Evolutionary conservation across 2,888 invertebrate genomes (phyloP).

Genomic region (Epinotia bilunana): DNA sequence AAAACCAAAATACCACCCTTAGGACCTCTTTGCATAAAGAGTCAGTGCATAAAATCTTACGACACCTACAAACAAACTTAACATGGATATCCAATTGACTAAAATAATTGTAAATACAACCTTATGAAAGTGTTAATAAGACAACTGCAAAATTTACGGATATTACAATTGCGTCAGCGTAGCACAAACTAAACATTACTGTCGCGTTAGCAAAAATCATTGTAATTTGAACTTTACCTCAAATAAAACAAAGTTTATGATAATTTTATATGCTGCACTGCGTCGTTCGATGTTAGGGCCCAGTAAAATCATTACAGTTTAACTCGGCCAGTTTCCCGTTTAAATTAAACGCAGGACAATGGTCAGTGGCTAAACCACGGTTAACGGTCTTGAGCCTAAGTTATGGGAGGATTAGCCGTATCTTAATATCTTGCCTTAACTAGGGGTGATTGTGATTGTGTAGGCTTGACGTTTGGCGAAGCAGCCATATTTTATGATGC

Average conservation of each 20-base stretch:
- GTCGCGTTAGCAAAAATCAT: neutral
- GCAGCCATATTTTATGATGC: slow-evolving; percentile 29
- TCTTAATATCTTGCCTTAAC: slow-evolving; percentile 80
- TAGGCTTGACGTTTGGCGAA: slow-evolving; percentile 51
- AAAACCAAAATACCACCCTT: slow-evolving; percentile 79
- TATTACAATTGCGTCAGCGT: slow-evolving; percentile 71
- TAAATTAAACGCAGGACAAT: slow-evolving; percentile 83
- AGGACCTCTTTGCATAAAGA: slow-evolving; percentile 81
- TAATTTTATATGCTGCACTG: neutral
- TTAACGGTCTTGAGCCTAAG: slow-evolving; percentile 80
- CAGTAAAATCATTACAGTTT: slow-evolving; percentile 76
- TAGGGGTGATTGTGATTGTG: slow-evolving; percentile 56
- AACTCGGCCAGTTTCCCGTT: slow-evolving; percentile 66
- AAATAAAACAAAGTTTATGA: neutral
- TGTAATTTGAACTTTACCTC: neutral
- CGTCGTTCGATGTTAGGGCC: slow-evolving; percentile 48
- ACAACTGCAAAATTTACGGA: slow-evolving; percentile 3
- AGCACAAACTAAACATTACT: slow-evolving; percentile 6
- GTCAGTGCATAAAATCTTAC: slow-evolving; percentile 81
- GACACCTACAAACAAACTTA: slow-evolving; percentile 59
- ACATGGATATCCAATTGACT: neutral
- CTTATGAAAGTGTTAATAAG: neutral
- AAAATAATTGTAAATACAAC: slow-evolving; percentile 17
- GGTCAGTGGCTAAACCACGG: slow-evolving; percentile 75
- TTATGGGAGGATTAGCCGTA: slow-evolving; percentile 83